A percentile compares a stretch with the other conserved stretches of the same genome.
These are phyloP conservation scores for Pissodes strobi DNA, from an alignment of 1,140 invertebrate genomes.

Conservation along the genomic window DNA sequence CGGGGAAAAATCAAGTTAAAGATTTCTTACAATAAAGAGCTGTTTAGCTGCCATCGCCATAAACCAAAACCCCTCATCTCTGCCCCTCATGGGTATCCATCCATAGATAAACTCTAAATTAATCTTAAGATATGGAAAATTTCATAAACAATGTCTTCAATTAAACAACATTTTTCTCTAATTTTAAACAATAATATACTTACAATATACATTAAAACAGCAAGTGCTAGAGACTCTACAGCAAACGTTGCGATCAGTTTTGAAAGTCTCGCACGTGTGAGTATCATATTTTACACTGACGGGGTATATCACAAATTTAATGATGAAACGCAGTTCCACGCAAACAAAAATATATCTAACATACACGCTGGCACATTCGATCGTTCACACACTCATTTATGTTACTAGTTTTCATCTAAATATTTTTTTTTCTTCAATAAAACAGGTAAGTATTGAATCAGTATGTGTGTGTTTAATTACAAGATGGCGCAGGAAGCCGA, in stretches of 20 bases:
- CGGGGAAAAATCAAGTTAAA: no score
- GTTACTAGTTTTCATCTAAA: slow-evolving; percentile 24
- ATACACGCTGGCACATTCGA: slow-evolving; percentile 9
- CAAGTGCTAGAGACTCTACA: slow-evolving; percentile 19
- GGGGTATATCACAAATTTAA: slow-evolving; percentile 35
- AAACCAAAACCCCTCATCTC: no score
- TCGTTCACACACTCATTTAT: slow-evolving; percentile 19
- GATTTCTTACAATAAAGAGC: no score
- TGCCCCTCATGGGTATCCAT: background rate
- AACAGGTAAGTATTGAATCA: slow-evolving; percentile 34
- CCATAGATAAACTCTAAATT: background rate
- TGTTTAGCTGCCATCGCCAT: no score
- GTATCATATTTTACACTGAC: slow-evolving; percentile 45
- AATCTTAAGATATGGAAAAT: slow-evolving; percentile 21
- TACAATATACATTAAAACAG: slow-evolving; percentile 40
- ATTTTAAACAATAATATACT: slow-evolving; percentile 29
- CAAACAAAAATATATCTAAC: slow-evolving; percentile 32
- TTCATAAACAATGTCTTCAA: slow-evolving; percentile 24
- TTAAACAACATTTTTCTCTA: slow-evolving; percentile 32
- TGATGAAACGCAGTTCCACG: slow-evolving; percentile 35
- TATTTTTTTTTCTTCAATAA: slow-evolving; percentile 21
- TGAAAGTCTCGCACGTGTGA: slow-evolving; percentile 51
- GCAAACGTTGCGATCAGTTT: slow-evolving; percentile 40
- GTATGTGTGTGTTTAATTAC: slow-evolving; percentile 61
- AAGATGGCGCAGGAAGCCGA: slow-evolving; percentile 89